Evolutionary conservation across 1,140 invertebrate genomes (phyloP), one percentile per base, ranked within the genome.

Genomic region (Odontomachus brunneus): DNA sequence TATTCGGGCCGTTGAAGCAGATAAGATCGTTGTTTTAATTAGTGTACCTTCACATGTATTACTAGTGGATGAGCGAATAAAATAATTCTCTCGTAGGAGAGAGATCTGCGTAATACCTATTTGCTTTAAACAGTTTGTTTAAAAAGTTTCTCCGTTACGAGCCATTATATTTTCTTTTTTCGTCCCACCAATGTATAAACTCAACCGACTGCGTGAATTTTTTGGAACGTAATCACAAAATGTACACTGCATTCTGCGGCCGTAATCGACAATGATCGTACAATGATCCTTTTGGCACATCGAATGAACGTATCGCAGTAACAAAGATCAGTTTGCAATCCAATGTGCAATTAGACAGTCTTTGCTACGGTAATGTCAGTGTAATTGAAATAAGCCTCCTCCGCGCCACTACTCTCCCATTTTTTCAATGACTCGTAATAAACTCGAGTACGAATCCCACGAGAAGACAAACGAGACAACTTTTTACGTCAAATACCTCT

Each of bases 331-430:
- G 22, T 26, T 44, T 7, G 17, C 17, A 15, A 44, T 26, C 29
- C 0, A 24, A 69, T 57, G 17, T 22, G 22, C 33, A 69, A 71
- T 71, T 65, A 48, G 63, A 24, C 63, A 29, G 51, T 44, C 12
- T 57, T 78, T 65, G 19, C 17, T 4, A 44, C 1, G 3, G 63
- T 71, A 71, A 80, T 19, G 38, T 26, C 75, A 59, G 38, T 80
- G 57, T 80, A 80, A 80, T 71, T 71, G 65, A 80, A 71, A 71
- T 59, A 80, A 80, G 75, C 62, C 14, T n/a, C 17, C 44, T 57
- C 55, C 59, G 4, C 75, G 5, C 9, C 3, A 29, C n/a, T 29
- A 7, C 9, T 57, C 57, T 17, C 33, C 3, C 22, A 26, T 53
- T 22, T n/a, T 57, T 29, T 15, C 62, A n/a, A 38, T 78, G 17